Conservation (phyloP, 1,140 invertebrate species). For the Apis cerana region DNA sequence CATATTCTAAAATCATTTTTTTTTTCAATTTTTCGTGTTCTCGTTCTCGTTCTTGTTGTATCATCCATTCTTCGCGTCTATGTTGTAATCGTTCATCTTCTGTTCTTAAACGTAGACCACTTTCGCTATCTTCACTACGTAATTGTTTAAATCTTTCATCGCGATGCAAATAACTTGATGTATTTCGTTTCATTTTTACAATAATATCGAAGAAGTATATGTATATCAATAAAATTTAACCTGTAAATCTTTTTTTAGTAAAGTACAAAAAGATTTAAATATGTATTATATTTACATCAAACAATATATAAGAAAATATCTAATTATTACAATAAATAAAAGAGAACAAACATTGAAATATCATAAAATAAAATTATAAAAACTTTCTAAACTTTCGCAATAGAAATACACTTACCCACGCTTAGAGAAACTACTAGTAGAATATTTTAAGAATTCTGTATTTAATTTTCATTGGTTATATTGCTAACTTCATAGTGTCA, state of each 20-base stretch:
- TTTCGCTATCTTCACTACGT: conserved; percentile 19
- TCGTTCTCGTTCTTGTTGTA: conserved; percentile 45
- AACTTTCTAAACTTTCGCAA: too few relatives aligned
- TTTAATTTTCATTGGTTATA: too few relatives aligned
- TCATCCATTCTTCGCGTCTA: conserved; percentile 47
- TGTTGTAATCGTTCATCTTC: conserved; percentile 50
- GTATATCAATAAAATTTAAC: neutral
- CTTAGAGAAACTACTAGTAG: too few relatives aligned
- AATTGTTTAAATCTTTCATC: conserved; percentile 34
- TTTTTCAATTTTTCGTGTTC: conserved; percentile 54
- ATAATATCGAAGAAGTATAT: neutral
- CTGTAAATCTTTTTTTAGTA: neutral
- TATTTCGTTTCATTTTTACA: conserved; percentile 32
- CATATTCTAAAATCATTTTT: conserved; percentile 56
- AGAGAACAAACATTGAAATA: neutral
- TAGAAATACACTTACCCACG: too few relatives aligned
- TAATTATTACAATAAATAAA: neutral
- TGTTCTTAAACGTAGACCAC: conserved; percentile 24
- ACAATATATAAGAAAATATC: too few relatives aligned
- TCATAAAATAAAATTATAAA: too few relatives aligned
- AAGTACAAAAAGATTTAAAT: neutral
- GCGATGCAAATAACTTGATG: neutral
- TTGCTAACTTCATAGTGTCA: too few relatives aligned
- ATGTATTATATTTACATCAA: neutral
- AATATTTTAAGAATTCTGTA: too few relatives aligned